Evolutionary conservation across 2,797 vertebrate genomes (phyloP).

Genomic region (Gymnothorax javanicus): DNA sequence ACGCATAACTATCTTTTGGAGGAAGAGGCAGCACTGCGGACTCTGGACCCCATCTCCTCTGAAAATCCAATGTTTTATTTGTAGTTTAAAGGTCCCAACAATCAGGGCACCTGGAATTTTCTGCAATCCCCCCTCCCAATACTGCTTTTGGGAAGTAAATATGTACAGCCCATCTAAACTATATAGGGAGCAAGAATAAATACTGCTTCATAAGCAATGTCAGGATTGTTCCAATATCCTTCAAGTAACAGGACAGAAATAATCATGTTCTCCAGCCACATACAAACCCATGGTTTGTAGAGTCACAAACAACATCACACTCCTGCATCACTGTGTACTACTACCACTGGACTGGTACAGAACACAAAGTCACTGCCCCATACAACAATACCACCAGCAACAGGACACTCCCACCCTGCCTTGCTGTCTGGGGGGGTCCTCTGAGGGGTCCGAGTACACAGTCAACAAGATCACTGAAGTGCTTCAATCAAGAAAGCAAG

Average conservation of each 20-base stretch:
- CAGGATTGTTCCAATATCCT: background rate
- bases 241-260: background rate
- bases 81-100: too few relatives aligned
- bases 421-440: background rate
- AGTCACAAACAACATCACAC: too few relatives aligned
- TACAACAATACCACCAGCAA: background rate
- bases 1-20: too few relatives aligned
- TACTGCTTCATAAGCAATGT: background rate
- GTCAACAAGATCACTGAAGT: background rate
- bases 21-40: too few relatives aligned
- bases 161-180: background rate
- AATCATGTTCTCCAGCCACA: background rate
- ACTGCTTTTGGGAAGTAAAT: too few relatives aligned
- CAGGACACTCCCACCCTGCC: too few relatives aligned
- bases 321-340: background rate
- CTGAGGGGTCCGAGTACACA: background rate
- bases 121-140: too few relatives aligned
- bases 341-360: background rate
- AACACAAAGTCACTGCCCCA: background rate
- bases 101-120: too few relatives aligned
- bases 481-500: background rate
- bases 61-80: too few relatives aligned
- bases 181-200: background rate
- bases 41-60: too few relatives aligned
- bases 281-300: background rate